These are phyloP conservation scores for Numida meleagris DNA, from an alignment of 2,113 vertebrate species.

Conservation along the genomic window DNA sequence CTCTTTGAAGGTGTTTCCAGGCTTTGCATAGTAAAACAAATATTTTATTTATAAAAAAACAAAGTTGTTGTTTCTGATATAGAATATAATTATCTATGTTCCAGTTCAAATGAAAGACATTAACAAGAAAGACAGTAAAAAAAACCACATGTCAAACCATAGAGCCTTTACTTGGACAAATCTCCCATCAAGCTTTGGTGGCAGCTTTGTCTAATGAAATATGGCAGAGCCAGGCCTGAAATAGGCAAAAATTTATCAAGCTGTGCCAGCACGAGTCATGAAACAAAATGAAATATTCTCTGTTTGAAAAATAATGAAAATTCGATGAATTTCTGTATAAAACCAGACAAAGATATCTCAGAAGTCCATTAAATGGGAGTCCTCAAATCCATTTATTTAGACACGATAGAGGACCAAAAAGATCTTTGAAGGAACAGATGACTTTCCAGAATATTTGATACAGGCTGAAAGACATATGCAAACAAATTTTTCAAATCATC, in stretches of 20 bases:
- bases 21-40: slow-evolving; percentile 48
- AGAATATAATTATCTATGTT: slow-evolving; percentile 58
- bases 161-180: slow-evolving; percentile 26
- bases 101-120: slow-evolving; percentile 47
- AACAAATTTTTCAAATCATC: slow-evolving; percentile 45
- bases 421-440: slow-evolving; percentile 27
- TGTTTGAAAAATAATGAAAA: neutral
- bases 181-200: neutral
- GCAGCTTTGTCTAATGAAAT: slow-evolving; percentile 13
- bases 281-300: neutral
- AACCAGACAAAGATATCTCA: neutral
- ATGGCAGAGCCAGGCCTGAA: slow-evolving; percentile 22
- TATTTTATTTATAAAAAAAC: slow-evolving; percentile 43
- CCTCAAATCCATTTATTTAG: neutral
- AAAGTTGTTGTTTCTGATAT: slow-evolving; percentile 43
- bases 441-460: slow-evolving; percentile 54
- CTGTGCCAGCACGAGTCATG: neutral
- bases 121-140: slow-evolving; percentile 22
- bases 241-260: slow-evolving; percentile 29
- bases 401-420: neutral
- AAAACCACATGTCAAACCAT: slow-evolving; percentile 5
- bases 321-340: neutral
- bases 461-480: neutral
- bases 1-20: slow-evolving; percentile 72
- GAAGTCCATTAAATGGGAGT: neutral